phyloP scores from a whole-genome alignment of 2,113 vertebrate genomes.

The Tonatia bakeri region DNA sequence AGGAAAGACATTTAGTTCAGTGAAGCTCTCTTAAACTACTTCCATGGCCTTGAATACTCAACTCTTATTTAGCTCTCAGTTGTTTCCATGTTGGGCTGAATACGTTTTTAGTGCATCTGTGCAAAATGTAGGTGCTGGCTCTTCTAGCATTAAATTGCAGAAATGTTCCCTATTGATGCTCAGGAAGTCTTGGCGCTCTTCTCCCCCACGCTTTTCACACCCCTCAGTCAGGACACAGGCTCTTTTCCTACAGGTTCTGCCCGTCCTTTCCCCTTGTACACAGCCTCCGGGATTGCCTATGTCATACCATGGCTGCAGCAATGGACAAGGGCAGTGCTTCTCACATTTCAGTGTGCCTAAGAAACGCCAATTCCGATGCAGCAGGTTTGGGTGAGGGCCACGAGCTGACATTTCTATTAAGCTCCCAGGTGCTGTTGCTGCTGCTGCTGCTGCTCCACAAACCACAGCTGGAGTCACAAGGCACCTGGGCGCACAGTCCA shows the following conservation, averaged over 20 bases:
- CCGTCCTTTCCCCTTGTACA: background rate
- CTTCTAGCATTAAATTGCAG: background rate
- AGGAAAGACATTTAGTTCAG: slow-evolving; percentile 10
- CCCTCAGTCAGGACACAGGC: background rate
- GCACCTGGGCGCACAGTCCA: background rate
- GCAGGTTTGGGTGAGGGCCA: background rate
- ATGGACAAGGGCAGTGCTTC: background rate
- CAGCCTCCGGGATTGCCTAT: background rate
- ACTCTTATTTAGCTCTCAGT: background rate
- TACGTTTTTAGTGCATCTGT: background rate
- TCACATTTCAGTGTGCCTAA: background rate
- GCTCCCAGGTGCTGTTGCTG: background rate
- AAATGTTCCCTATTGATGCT: background rate
- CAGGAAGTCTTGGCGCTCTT: background rate
- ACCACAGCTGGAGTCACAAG: background rate
- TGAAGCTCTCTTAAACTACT: slow-evolving; percentile 16
- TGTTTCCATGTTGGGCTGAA: background rate
- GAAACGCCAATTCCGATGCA: background rate
- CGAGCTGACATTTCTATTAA: background rate
- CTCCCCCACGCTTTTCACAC: background rate
- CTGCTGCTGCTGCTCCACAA: background rate
- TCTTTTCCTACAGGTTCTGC: background rate
- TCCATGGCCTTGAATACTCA: background rate
- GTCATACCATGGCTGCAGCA: background rate
- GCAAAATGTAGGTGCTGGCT: background rate